Base-by-base conservation (phyloP, 2,888 invertebrate species). In the Heliconius cydno region DNA sequence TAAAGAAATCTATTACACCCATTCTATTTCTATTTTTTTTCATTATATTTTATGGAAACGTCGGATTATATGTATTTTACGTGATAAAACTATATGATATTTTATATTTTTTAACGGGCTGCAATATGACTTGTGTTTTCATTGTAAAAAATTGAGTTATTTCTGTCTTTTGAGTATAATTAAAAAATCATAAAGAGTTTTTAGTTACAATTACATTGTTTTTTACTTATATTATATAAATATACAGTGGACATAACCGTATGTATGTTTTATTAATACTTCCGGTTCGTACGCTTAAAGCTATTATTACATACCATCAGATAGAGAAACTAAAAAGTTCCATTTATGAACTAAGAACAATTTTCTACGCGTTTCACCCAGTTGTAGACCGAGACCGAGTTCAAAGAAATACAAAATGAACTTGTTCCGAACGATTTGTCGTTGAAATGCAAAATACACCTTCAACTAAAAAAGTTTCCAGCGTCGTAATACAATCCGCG, bases 361-460 rank as follows among this genome's bases (percentile, higher is more conserved):
- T 15, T 12, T 72, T 2, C 6, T 22, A 57, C 52, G 34, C 72
- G 15, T 30, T 30, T 65, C 63, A 12, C 28, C 6, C 63, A 6
- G n/a, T 28, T 22, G 57, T 57, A 73, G 72, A 60, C 34, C 73
- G 34, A 73, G 73, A 73, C 60, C 73, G 60, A 60, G 46, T 65
- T 34, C 79, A 71, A 81, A 67, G 79, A 79, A 80, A 79, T 82
- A 79, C 77, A 77, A 80, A 82, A 74, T 81, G 81, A 85, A 83
- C 81, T 84, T 84, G 86, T 88, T 88, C 85, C 85, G 80, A 84
- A 78, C 90, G 88, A 90, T 90, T 90, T 90, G 87, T 86, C 86
- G 83, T 85, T 85, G 84, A 86, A 88, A 88, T 88, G 86, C 87
- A 88, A 86, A 86, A 86, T 86, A 86, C 85, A 83, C 80, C 81